Conservation (phyloP, 2,888 invertebrate genomes). For the Pteria penguin region DNA sequence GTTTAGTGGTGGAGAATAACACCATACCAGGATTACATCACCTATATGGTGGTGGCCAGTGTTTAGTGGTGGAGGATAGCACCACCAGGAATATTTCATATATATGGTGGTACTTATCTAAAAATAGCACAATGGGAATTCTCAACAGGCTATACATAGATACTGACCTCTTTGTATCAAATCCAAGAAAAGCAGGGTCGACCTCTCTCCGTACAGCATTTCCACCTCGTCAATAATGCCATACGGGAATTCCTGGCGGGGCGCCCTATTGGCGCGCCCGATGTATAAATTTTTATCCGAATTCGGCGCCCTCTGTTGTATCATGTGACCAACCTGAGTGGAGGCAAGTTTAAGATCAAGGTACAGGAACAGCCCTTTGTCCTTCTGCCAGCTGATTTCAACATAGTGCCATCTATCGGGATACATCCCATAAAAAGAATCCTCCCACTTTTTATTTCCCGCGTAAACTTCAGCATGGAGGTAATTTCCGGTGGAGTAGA, state of each 20-base stretch:
- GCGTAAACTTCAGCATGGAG: conserved; percentile 63
- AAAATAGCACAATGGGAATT: too few relatives aligned
- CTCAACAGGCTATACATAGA: too few relatives aligned
- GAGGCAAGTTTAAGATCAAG: conserved; percentile 64
- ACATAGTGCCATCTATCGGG: conserved; percentile 74
- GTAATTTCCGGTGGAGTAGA: conserved; percentile 60
- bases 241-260: conserved; percentile 55
- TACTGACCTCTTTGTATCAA: conserved; percentile 68
- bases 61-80: too few relatives aligned
- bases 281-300: conserved; percentile 64
- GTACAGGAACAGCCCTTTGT: conserved; percentile 66
- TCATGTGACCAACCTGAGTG: conserved; percentile 45
- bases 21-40: too few relatives aligned
- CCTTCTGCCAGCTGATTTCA: conserved; percentile 72
- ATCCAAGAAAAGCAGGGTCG: conserved; percentile 65
- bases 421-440: conserved; percentile 51
- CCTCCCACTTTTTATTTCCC: conserved; percentile 59
- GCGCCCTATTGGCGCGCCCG: conserved; percentile 61
- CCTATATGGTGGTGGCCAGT: too few relatives aligned
- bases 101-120: too few relatives aligned
- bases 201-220: conserved; percentile 70
- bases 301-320: conserved; percentile 25
- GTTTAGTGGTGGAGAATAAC: too few relatives aligned
- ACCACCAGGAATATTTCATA: too few relatives aligned
- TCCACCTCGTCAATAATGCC: conserved; percentile 75